Evolutionary conservation across 2,113 vertebrate species (phyloP).

Genomic region (Sapajus apella): DNA sequence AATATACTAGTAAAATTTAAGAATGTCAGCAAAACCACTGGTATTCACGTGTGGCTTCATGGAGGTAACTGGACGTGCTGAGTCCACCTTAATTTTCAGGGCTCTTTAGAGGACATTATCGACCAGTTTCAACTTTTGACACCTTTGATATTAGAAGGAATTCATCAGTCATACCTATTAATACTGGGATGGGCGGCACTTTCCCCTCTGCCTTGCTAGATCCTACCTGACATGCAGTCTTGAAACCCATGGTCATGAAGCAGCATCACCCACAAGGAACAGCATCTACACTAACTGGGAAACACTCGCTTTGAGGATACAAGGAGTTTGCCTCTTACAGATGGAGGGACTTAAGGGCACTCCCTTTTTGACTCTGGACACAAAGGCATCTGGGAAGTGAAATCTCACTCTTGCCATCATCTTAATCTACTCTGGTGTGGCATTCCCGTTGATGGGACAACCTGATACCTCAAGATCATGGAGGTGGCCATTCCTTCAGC

Average conservation of each 20-base stretch:
- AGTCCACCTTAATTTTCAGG: slow-evolving; percentile 90
- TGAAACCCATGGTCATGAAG: background rate
- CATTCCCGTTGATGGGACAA: background rate
- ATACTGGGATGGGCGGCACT: background rate
- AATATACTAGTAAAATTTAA: no score
- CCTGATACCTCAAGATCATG: background rate
- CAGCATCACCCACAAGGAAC: background rate
- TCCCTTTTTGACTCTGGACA: background rate
- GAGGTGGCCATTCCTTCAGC: background rate
- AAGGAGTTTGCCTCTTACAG: background rate
- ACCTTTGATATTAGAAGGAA: background rate
- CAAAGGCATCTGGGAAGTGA: background rate
- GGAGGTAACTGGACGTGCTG: slow-evolving; percentile 91
- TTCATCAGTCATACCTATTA: no score
- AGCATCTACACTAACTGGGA: background rate
- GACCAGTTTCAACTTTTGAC: background rate
- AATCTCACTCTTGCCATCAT: background rate
- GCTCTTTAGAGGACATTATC: slow-evolving; percentile 81
- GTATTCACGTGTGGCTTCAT: slow-evolving; percentile 91
- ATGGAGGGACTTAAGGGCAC: background rate
- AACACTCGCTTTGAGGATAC: background rate
- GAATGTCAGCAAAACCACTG: slow-evolving; percentile 87
- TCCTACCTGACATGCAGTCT: background rate
- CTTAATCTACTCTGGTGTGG: background rate
- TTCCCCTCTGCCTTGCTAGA: background rate